A percentile compares a stretch with the other conserved stretches of the same genome.
Conservation (phyloP, 2,797 vertebrate species). For the Perodicticus potto region DNA sequence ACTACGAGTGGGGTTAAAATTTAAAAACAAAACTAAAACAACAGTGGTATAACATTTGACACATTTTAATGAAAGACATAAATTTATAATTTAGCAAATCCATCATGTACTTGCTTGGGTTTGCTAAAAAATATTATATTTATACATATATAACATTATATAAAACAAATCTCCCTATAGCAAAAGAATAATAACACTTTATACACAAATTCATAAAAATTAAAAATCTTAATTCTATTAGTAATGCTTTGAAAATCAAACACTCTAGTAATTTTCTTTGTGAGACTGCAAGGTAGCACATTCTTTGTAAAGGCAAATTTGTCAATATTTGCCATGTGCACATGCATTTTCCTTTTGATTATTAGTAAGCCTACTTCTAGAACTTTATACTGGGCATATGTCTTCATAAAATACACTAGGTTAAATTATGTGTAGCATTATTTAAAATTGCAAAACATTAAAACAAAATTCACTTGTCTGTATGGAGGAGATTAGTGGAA, state of each 20-base stretch:
- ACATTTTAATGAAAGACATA: not conserved
- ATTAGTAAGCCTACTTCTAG: not conserved
- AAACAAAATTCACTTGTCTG: not conserved
- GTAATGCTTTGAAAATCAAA: not conserved
- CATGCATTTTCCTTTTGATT: not conserved
- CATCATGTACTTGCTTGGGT: not conserved
- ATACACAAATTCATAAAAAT: not conserved
- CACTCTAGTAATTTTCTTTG: not conserved
- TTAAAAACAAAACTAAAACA: not conserved
- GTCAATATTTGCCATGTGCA: not conserved
- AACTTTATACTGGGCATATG: not conserved
- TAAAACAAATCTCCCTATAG: not conserved
- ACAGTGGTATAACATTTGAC: not conserved
- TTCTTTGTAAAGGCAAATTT: not conserved
- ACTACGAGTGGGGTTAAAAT: not conserved
- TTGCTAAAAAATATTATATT: too few relatives aligned
- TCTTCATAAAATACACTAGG: not conserved
- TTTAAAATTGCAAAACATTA: not conserved
- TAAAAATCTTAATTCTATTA: not conserved
- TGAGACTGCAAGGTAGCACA: not conserved
- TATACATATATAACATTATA: too few relatives aligned
- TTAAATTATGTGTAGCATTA: not conserved
- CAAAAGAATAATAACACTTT: not conserved
- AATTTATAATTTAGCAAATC: not conserved
- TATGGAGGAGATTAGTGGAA: not conserved